phyloP scores from a whole-genome alignment of 2,797 vertebrate species.

The Onychomys arenicola region DNA sequence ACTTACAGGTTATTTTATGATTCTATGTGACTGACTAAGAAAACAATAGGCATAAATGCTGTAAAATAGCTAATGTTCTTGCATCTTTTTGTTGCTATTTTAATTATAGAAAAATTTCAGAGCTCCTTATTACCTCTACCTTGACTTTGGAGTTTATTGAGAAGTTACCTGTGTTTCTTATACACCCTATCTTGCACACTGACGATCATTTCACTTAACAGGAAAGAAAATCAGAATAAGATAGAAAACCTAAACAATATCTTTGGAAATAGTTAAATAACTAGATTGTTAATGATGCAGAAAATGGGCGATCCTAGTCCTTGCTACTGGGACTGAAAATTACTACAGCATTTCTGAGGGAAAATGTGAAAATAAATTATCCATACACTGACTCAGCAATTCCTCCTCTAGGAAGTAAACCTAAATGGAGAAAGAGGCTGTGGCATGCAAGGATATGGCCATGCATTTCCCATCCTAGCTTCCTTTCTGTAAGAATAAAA shows the following conservation, averaged over 20 bases:
- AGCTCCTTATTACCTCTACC: not conserved
- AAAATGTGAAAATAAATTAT: not conserved
- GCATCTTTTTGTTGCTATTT: not conserved
- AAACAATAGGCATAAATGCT: not conserved
- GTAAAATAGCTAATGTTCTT: not conserved
- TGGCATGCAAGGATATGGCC: not conserved
- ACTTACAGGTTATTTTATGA: not conserved
- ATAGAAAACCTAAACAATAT: slow-evolving; percentile 1
- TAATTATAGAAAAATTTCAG: slow-evolving; percentile 1
- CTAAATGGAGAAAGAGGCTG: not conserved
- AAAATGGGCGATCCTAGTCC: not conserved
- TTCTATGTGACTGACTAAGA: not conserved
- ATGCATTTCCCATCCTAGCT: not conserved
- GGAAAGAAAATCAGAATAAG: not conserved
- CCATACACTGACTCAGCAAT: not conserved
- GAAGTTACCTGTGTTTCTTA: slow-evolving; percentile 5
- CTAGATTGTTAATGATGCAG: slow-evolving; percentile 11
- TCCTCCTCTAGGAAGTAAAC: not conserved
- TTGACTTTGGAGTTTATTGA: not conserved
- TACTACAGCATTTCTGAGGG: slow-evolving; percentile 9
- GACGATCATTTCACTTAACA: slow-evolving; percentile 7
- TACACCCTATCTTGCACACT: slow-evolving; percentile 14
- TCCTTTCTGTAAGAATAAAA: slow-evolving; percentile 1
- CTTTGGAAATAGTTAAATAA: slow-evolving; percentile 52
- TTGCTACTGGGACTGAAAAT: slow-evolving; percentile 27